Conservation (phyloP, 2,888 invertebrate genomes). For the Coecobrya sp. region DNA sequence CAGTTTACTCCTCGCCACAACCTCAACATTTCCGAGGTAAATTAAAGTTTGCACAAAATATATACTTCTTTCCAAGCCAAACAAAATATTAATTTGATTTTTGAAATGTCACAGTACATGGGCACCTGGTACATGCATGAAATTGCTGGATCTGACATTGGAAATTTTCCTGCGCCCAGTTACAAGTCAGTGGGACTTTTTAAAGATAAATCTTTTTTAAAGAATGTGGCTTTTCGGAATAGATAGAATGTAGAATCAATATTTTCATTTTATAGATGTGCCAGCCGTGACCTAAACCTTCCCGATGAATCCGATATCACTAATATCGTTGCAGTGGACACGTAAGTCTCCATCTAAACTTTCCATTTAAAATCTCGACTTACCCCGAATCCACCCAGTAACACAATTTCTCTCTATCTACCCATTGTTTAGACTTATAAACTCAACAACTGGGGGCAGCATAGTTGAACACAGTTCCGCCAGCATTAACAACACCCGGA, state of each 20-base stretch:
- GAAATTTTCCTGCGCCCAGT: conserved; percentile 71
- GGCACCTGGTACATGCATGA: conserved; percentile 80
- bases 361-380: neutral
- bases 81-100: neutral
- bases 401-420: too few relatives aligned
- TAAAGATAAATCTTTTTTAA: too few relatives aligned
- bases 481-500: conserved; percentile 67
- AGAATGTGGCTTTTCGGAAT: too few relatives aligned
- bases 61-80: neutral
- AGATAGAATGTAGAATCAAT: too few relatives aligned
- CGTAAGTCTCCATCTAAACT: conserved; percentile 45
- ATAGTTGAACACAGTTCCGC: conserved; percentile 33
- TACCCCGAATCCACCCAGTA: conserved; percentile 11
- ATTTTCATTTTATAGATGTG: conserved; percentile 64
- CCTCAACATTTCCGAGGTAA: conserved; percentile 72
- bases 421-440: conserved; percentile 40
- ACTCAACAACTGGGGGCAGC: conserved; percentile 58
- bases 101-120: conserved; percentile 65
- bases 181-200: too few relatives aligned
- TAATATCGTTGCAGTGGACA: conserved; percentile 51
- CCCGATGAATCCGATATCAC: conserved; percentile 65
- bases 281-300: conserved; percentile 62
- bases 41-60: neutral
- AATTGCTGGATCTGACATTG: conserved; percentile 74
- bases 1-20: conserved; percentile 74